A percentile compares a stretch with the other conserved stretches of the same genome.
Evolutionary conservation across 2,797 vertebrate genomes (phyloP).

Genomic region (Melopsittacus undulatus): DNA sequence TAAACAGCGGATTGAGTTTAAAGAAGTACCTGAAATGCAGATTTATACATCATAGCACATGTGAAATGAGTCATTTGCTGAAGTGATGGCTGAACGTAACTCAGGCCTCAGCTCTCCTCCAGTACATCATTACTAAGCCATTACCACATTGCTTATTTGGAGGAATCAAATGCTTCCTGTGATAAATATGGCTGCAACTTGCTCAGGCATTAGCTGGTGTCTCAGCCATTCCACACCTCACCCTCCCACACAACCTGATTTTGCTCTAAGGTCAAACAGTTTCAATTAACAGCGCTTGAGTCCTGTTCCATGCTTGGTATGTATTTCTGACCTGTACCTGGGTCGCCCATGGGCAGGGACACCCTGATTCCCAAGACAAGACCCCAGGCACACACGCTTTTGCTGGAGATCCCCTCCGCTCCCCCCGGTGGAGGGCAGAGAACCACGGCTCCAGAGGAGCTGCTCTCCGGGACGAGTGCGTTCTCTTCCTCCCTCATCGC

Average conservation of each 20-base stretch:
- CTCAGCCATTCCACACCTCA: background rate
- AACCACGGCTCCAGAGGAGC: background rate
- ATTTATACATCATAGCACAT: accelerated
- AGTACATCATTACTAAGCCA: background rate
- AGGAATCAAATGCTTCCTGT: background rate
- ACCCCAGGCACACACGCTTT: background rate
- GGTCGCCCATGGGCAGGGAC: background rate
- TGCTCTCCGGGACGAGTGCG: background rate
- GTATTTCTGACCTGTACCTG: accelerated
- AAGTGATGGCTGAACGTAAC: background rate
- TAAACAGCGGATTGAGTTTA: background rate
- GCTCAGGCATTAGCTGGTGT: background rate
- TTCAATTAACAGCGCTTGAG: accelerated
- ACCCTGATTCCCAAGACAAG: background rate
- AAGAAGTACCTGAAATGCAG: background rate
- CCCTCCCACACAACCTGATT: background rate
- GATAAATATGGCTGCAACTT: background rate
- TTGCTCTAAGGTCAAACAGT: background rate
- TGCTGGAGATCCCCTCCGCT: background rate
- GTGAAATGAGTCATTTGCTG: no score
- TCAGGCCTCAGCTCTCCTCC: background rate
- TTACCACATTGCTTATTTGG: no score
- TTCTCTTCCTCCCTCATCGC: background rate
- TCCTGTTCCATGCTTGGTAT: background rate
- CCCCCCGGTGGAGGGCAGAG: no score